Evolutionary conservation across 1,140 invertebrate species (phyloP).

Genomic region (Macrotrachela quadricornifera): DNA sequence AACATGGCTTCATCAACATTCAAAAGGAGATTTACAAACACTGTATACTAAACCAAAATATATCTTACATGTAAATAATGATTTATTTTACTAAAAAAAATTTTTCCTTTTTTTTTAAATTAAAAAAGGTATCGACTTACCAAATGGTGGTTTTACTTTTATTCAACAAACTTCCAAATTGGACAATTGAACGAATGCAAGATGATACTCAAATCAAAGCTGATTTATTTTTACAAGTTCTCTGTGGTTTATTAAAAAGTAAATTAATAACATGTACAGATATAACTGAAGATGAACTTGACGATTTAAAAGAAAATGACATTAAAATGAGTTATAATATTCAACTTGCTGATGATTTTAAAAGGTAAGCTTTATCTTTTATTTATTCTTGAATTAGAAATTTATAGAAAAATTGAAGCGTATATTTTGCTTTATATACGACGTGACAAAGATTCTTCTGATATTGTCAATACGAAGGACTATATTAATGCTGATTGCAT

Average conservation of each 20-base stretch:
- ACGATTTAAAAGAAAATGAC: no score
- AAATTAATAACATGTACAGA: constrained; percentile 44
- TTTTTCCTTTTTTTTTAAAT: neutral
- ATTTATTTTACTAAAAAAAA: neutral
- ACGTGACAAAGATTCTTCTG: no score
- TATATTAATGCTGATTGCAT: no score
- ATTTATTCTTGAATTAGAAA: no score
- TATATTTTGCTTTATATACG: no score
- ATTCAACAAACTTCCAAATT: constrained; percentile 64
- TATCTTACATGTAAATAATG: constrained; percentile 31
- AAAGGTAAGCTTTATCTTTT: no score
- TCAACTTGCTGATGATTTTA: no score
- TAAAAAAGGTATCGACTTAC: constrained; percentile 60
- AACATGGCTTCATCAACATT: constrained; percentile 93
- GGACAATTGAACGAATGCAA: constrained; percentile 62
- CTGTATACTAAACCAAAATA: constrained; percentile 61
- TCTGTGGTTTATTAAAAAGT: constrained; percentile 53
- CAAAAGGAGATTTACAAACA: constrained; percentile 82
- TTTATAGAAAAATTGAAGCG: no score
- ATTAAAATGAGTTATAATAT: no score
- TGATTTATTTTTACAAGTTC: constrained; percentile 47
- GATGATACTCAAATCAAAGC: constrained; percentile 70
- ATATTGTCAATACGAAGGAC: no score
- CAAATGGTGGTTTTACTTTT: constrained; percentile 95
- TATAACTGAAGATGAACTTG: no score